Conservation (phyloP, 2,888 invertebrate species). For the Mythimna lalbum region DNA sequence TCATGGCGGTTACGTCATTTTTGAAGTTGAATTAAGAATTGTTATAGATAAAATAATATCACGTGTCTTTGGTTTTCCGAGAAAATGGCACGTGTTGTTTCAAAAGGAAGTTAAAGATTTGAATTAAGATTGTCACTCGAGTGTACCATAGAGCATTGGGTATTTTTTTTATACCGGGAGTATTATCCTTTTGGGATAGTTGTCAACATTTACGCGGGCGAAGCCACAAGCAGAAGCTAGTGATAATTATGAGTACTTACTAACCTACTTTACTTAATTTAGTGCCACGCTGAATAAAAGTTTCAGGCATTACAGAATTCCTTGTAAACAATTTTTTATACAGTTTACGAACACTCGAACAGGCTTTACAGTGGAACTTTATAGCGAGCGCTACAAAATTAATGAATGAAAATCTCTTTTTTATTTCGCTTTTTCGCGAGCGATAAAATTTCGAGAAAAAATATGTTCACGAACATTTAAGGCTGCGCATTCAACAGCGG, state of each 20-base stretch:
- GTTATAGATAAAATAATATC: constrained; percentile 28
- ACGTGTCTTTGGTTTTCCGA: constrained; percentile 27
- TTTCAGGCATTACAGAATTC: constrained; percentile 4
- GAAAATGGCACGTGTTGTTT: constrained; percentile 6
- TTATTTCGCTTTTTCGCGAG: constrained; percentile 26
- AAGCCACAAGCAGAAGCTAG: no score
- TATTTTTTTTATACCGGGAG: no score
- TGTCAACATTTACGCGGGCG: no score
- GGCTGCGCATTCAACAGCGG: constrained; percentile 14
- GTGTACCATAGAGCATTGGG: no score
- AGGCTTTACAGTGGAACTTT: constrained; percentile 18
- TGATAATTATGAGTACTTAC: constrained; percentile 10
- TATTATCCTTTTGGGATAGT: no score
- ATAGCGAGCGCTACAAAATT: constrained; percentile 23
- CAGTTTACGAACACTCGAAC: constrained; percentile 27
- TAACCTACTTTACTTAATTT: constrained; percentile 14
- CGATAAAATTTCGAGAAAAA: constrained; percentile 23
- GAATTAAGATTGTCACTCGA: no score
- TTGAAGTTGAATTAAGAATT: constrained; percentile 25
- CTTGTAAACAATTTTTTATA: constrained; percentile 11
- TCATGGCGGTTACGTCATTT: constrained; percentile 33
- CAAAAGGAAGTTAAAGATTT: not conserved
- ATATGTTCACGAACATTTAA: constrained; percentile 23
- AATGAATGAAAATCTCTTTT: constrained; percentile 21
- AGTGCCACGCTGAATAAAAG: constrained; percentile 3